These are phyloP conservation scores for Coryphaenoides rupestris DNA, from an alignment of 2,113 vertebrate species.

Conservation along the genomic window DNA sequence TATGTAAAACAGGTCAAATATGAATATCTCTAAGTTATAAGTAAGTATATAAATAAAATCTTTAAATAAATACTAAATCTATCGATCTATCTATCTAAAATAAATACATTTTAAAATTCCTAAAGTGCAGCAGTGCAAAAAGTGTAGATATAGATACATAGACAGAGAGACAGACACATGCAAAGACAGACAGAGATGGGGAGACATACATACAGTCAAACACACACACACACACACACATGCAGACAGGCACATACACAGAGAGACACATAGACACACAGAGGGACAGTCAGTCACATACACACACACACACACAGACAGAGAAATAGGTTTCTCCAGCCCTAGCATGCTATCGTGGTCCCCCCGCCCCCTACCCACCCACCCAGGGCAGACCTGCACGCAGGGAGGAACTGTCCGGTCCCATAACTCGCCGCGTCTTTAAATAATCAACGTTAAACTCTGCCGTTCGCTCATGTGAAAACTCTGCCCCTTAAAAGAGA, in stretches of 20 bases:
- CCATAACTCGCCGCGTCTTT: constrained; percentile 56
- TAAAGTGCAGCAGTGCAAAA: no score
- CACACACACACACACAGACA: constrained; percentile 26
- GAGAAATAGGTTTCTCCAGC: constrained; percentile 30
- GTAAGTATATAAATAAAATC: no score
- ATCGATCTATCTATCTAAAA: no score
- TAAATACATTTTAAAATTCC: no score
- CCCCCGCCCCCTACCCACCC: neutral
- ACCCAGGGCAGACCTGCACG: constrained; percentile 14
- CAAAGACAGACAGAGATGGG: no score
- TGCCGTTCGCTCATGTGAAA: constrained; percentile 63
- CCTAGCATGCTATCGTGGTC: constrained; percentile 20
- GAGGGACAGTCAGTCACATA: constrained; percentile 7
- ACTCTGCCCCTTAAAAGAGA: constrained; percentile 67
- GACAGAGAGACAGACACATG: no score
- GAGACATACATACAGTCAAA: no score
- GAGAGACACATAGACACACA: constrained; percentile 22
- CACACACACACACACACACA: neutral
- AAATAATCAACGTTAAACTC: constrained; percentile 64
- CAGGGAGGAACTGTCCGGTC: constrained; percentile 41
- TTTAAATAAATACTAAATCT: no score
- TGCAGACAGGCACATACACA: constrained; percentile 6
- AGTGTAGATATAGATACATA: no score
- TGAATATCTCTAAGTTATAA: no score
- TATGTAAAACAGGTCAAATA: no score